These are phyloP conservation scores for Sebastes hubbsi DNA, from an alignment of 2,797 vertebrate species.

Conservation along the genomic window DNA sequence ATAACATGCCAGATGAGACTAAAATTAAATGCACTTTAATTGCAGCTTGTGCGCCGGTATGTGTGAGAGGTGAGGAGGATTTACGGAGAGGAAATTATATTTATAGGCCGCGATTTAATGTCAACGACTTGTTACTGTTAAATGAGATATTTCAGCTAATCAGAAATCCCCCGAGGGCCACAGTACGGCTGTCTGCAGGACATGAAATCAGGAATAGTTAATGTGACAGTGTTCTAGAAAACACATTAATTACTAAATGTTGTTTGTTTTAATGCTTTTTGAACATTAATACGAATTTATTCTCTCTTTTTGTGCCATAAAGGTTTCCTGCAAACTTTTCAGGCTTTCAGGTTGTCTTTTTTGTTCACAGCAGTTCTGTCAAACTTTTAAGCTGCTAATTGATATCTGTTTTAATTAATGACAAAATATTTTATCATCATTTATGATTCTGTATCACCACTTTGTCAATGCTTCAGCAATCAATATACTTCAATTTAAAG, in stretches of 20 bases:
- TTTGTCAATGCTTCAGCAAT: neutral
- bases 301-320: neutral
- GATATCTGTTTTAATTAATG: neutral
- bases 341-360: neutral
- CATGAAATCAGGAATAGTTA: neutral
- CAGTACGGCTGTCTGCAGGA: neutral
- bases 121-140: constrained; percentile 16
- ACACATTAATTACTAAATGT: too few relatives aligned
- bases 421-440: neutral
- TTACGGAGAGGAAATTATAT: constrained; percentile 56
- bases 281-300: neutral
- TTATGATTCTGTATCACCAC: neutral
- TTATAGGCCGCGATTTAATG: constrained; percentile 40
- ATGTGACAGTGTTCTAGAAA: neutral
- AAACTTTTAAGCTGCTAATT: neutral
- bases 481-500: neutral
- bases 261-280: neutral
- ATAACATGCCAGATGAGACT: constrained; percentile 68
- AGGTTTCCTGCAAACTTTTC: neutral
- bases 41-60: constrained; percentile 34
- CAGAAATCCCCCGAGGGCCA: neutral
- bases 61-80: constrained; percentile 49
- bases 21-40: constrained; percentile 76
- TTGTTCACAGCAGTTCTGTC: neutral
- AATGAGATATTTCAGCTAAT: constrained; percentile 5